Conservation (phyloP, 2,888 invertebrate species). For the Omphaloscelis lunosa region DNA sequence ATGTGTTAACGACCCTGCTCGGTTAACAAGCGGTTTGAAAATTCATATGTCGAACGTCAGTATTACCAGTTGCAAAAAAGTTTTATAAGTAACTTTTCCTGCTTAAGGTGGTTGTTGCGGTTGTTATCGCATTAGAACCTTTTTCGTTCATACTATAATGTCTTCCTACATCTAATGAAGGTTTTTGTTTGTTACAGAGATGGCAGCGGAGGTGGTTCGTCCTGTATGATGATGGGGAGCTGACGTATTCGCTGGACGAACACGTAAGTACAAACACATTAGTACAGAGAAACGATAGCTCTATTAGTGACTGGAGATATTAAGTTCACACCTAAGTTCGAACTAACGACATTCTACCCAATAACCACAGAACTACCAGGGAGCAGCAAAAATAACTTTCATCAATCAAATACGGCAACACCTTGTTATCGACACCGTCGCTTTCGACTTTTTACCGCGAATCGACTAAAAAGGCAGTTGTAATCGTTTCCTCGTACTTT, state of each 20-base stretch:
- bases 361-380: slow-evolving; percentile 15
- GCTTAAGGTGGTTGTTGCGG: not conserved
- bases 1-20: slow-evolving; percentile 9
- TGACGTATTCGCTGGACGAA: slow-evolving; percentile 99
- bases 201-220: slow-evolving; percentile 99
- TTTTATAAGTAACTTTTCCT: not conserved
- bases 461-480: slow-evolving; percentile 62
- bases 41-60: not conserved
- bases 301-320: slow-evolving; percentile 1
- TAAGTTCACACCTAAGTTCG: slow-evolving; percentile 26
- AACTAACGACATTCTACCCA: slow-evolving; percentile 17
- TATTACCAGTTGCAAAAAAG: slow-evolving; percentile 23
- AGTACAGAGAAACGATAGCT: slow-evolving; percentile 14
- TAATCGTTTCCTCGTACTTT: slow-evolving; percentile 70
- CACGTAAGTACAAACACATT: slow-evolving; percentile 94
- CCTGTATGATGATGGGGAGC: slow-evolving; percentile 98
- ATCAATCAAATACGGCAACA: slow-evolving; percentile 57
- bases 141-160: slow-evolving; percentile 3
- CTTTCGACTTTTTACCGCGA: slow-evolving; percentile 65
- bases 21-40: slow-evolving; percentile 4
- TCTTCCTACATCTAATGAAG: slow-evolving; percentile 35
- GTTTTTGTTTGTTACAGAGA: slow-evolving; percentile 93
- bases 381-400: slow-evolving; percentile 50
- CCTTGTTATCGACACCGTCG: slow-evolving; percentile 65
- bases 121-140: slow-evolving; percentile 6